phyloP scores from a whole-genome alignment of 1,140 invertebrate genomes.

The Triops cancriformis region DNA sequence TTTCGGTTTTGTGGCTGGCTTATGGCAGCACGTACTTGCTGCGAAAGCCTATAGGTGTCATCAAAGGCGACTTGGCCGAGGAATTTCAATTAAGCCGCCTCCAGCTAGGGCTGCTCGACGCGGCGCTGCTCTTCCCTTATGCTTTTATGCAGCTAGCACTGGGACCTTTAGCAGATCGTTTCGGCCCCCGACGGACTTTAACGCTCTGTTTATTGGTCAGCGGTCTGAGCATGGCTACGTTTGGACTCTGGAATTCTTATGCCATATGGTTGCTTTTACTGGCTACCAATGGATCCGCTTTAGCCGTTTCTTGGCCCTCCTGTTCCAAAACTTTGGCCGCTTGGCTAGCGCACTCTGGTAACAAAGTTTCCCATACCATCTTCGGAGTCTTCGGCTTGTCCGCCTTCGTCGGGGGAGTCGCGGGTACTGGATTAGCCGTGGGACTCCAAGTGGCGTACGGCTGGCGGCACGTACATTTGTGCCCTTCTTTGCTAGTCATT shows the following conservation, averaged over 20 bases:
- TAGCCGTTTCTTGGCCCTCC: constrained; percentile 46
- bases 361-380: constrained; percentile 39
- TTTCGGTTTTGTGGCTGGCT: constrained; percentile 41
- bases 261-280: constrained; percentile 40
- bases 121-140: constrained; percentile 46
- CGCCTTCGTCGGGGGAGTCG: constrained; percentile 45
- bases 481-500: constrained; percentile 40
- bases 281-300: constrained; percentile 44
- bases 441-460: constrained; percentile 42
- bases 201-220: constrained; percentile 41
- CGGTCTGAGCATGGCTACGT: constrained; percentile 42
- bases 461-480: constrained; percentile 42
- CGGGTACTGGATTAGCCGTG: constrained; percentile 45
- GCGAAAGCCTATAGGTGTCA: constrained; percentile 44
- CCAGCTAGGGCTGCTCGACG: constrained; percentile 43
- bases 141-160: constrained; percentile 44
- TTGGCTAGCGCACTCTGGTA: constrained; percentile 42
- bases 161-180: constrained; percentile 42
- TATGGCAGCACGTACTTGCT: constrained; percentile 44
- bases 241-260: constrained; percentile 42
- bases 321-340: constrained; percentile 42
- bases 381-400: constrained; percentile 47
- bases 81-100: constrained; percentile 38
- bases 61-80: constrained; percentile 42
- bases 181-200: constrained; percentile 43